Base-by-base conservation (phyloP, 2,888 invertebrate genomes). In the Flexamia atlantica region DNA sequence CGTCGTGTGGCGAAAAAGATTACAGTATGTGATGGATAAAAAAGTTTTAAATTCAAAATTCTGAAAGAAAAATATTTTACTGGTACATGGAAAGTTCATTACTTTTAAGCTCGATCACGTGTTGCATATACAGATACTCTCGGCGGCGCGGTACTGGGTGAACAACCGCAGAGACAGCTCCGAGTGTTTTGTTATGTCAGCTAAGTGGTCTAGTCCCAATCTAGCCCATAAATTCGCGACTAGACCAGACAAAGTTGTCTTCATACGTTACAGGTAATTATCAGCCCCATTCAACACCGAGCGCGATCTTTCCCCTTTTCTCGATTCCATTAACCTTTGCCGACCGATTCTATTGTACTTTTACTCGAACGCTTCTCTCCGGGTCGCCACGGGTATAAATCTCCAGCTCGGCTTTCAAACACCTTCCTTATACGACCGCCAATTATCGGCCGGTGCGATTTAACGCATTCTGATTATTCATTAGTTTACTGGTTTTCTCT, bases 311-410 rank as follows among this genome's bases (percentile, higher is more conserved):
- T 76, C 28, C 72, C 76, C 76, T 76, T 46, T 76, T 76, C 76
- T 17, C 79, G 79, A 79, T 79, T 79, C 79, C 79, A 79, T 79
- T 79, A 79, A 79, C 79, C 79, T 79, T 57, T 79, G 53, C 79
- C 50, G 76, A 50, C 76, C 76, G 76, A 76, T 76, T 42, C 79
- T 79, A 79, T 79, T 79, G 79, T 79, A 28, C 76, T 53, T 79
- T 57, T 57, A 79, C 79, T 79, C 25, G 72, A 36, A 36, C 76
- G 42, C 50, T 42, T 76, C 50, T 57, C 79, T 28, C 57, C 46
- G 36, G 79, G 57, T 57, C 57, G 30, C 36, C 36, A 57, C 53
- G 20, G 32, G 79, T 36, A 79, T 79, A 79, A 79, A 79, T 79
- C 79, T 72, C 20, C 32, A 79, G 32, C 57, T 50, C 46, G 50